Evolutionary conservation across 2,797 vertebrate genomes (phyloP), one percentile per base, ranked within the genome.

Genomic region (Sebastes melanostomus): DNA sequence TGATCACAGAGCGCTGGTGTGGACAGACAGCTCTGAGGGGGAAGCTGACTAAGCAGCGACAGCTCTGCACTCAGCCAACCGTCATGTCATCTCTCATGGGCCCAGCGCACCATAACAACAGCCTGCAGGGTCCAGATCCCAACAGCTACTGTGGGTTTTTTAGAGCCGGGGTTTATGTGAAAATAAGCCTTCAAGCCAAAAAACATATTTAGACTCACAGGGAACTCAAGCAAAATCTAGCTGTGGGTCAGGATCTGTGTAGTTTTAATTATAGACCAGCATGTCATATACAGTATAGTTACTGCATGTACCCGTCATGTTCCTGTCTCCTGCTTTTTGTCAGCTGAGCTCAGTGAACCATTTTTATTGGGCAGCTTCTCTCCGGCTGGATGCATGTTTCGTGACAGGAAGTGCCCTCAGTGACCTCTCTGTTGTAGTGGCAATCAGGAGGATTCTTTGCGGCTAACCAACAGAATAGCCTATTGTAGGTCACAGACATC

Each of bases 1-100:
- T 60, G 84, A 87, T 88, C 63, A 42, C 77, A 80, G 86, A 42
- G 79, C 58, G 74, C 77, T 85, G 82, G 84, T 88, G 85, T 76
- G 83, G 86, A 90, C 85, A 77, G 89, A 81, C 84, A 60, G 80
- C 73, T 85, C 86, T 67, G 85, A 81, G 72, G 74, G 75, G 82
- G 86, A 84, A 84, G 91, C 92, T 92, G 91, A 93, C 90, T 88
- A 92, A 91, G 92, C 92, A 89, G 88, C 74, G 60, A 36, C 84
- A 72, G 84, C 85, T 83, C 81, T 8, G 56, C 84, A 78, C 84
- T 90, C 85, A 83, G 91, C 88, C 89, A 84, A 77, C 79, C 67
- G 5, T 88, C 87, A 77, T 82, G 89, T 90, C 84, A 75, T 88
- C 88, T 80, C 88, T 85, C 84, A 34, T 52, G 66, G 63, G 74